Base-by-base conservation (phyloP, 2,888 invertebrate genomes). In the Tillus elongatus region DNA sequence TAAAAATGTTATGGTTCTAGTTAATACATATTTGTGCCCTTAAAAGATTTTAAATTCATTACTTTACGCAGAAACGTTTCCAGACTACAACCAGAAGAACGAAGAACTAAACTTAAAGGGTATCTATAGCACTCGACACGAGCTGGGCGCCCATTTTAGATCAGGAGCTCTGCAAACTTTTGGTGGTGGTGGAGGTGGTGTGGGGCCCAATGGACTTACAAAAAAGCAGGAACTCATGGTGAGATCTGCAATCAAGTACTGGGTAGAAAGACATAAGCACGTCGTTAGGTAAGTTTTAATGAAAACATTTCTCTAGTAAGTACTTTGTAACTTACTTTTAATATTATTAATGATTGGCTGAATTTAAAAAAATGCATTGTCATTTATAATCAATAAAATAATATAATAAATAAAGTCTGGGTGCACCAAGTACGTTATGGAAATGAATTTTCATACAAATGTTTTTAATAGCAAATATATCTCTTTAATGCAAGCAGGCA, bases 191-290 rank as follows among this genome's bases (percentile, higher is more conserved):
- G 70, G 69, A 0, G 67, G 67, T 27, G 72, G 71, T 0, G 66
- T 71, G 2, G 82, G 87, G 46, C 87, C 87, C 0, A 88, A 87
- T 47, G 86, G 86, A 0, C 65, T 88, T 33, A 79, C 81, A 0
- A 81, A 81, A 60, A 88, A 87, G 55, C 87, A 88, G 56, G 87
- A 88, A 61, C 72, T 86, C 68, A 70, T 88, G 64, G 87, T 88
- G 1, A 71, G 88, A 46, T 87, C 86, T 16, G 86, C 88, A 11
- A 89, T 88, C 52, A 88, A 87, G 54, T 88, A 89, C 56, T 89
- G 88, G 88, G 88, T 89, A 15, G 88, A 89, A 56, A 69, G 88
- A 26, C 88, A 89, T 59, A 89, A 88, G 64, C 88, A 88, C 57
- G 82, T 88, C 36, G 88, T 88, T 29, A 80, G 86, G 88, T 87